These are phyloP conservation scores for Pipa parva DNA, from an alignment of 2,113 vertebrate species.

Conservation along the genomic window DNA sequence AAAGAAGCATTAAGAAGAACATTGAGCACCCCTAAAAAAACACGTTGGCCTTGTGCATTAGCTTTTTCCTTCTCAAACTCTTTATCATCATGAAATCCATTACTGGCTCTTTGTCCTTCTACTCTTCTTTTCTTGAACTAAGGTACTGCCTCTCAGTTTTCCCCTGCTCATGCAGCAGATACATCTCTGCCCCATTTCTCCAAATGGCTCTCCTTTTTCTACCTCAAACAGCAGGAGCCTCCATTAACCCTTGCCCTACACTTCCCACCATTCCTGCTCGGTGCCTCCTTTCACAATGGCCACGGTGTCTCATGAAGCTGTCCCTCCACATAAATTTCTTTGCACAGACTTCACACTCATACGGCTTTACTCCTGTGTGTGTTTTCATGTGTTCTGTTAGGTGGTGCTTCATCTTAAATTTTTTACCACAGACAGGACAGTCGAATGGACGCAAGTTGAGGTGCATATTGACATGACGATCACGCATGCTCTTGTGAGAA, in stretches of 20 bases:
- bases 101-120: background rate
- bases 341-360: constrained; percentile 77
- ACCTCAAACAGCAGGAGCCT: constrained; percentile 14
- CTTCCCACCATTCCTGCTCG: constrained; percentile 44
- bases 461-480: constrained; percentile 93
- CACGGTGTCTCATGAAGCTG: constrained; percentile 87
- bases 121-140: background rate
- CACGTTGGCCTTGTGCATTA: background rate
- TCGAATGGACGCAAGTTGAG: constrained; percentile 87
- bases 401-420: constrained; percentile 96
- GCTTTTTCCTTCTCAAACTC: background rate
- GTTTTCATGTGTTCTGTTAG: constrained; percentile 95
- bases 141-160: background rate
- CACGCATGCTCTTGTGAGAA: constrained; percentile 88
- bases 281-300: constrained; percentile 79
- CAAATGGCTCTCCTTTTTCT: background rate
- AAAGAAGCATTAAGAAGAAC: background rate
- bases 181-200: background rate
- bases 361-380: constrained; percentile 86
- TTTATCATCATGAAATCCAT: background rate
- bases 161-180: background rate
- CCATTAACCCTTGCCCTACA: constrained; percentile 45
- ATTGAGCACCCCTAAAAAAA: too few relatives aligned
- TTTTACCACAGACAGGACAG: constrained; percentile 86
- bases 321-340: constrained; percentile 95